Base-by-base conservation (phyloP, 2,113 vertebrate species). In the Reinhardtius hippoglossoides region DNA sequence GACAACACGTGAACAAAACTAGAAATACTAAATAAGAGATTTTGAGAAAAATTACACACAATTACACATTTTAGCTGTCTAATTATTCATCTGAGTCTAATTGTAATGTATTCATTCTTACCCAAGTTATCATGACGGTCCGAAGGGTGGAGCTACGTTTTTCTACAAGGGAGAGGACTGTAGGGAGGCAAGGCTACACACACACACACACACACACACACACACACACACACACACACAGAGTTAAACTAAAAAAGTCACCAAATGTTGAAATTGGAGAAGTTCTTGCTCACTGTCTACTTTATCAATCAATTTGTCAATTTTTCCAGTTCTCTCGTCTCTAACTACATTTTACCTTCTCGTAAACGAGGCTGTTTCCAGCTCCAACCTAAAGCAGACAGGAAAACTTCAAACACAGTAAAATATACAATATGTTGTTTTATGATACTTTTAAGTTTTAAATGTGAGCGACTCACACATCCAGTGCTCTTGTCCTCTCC, bases 111-210 rank as follows among this genome's bases (percentile, higher is more conserved):
- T 9, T 40, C 12, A 15, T 14, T 44, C 48, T 76, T 76, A 76
- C 74, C 59, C 58, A 78, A 59, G 16, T 5, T 26, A 1, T 65
- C 23, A 54, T 59, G 61, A 66, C 1, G 9, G 9, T 15, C 76
- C 54, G 48, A 21, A 78, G 52, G 0, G 18, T 15, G 16, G 15
- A 16, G 61, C 61, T 71, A 9, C 31, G 27, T 52, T 71, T 50
- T 21, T 20, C 10, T 12, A 21, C 27, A 23, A 59, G 27, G 44
- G 27, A 42, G 8, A 71, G 16, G 27, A 78, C 67, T 65, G 21
- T 21, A 40, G 76, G 68, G 21, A 71, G 55, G 66, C 76, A 71
- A 24, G 67, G 48, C 67, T 78, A 0, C 61, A 66, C n/a, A 48
- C 37, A 61, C 64, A 54, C 54, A 74, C 16, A 73, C 37, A 71